Conservation (phyloP, 1,140 invertebrate species). For the Aphelinus atriplicis region DNA sequence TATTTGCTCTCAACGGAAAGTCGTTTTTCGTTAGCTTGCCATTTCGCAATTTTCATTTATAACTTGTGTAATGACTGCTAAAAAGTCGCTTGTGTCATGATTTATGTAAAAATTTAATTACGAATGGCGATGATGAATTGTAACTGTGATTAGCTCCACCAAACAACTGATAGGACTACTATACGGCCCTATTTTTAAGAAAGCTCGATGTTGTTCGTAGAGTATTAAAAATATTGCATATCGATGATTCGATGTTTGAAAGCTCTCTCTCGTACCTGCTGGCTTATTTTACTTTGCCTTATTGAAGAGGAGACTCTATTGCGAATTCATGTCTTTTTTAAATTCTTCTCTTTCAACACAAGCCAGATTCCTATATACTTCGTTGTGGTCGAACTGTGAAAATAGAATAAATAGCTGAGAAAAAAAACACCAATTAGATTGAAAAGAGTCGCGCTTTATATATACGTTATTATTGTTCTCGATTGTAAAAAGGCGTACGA, state of each 20-base stretch:
- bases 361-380: constrained; percentile 11
- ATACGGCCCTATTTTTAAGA: constrained; percentile 21
- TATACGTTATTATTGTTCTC: constrained; percentile 1
- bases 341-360: constrained; percentile 15
- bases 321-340: background rate
- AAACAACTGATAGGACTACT: constrained; percentile 21
- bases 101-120: constrained; percentile 24
- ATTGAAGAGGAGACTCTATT: background rate
- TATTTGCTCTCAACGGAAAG: constrained; percentile 11
- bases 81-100: constrained; percentile 7
- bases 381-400: constrained; percentile 11
- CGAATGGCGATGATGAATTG: constrained; percentile 26
- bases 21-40: constrained; percentile 25
- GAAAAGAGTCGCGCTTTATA: constrained; percentile 12
- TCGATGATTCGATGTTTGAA: constrained; percentile 28
- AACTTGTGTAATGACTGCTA: background rate
- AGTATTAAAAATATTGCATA: constrained; percentile 37
- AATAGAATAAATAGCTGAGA: background rate
- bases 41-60: constrained; percentile 11
- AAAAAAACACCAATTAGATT: constrained; percentile 24
- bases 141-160: constrained; percentile 36
- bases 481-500: background rate
- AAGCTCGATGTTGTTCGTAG: constrained; percentile 26
- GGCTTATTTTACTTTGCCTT: constrained; percentile 24
- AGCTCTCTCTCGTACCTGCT: constrained; percentile 37